Conservation (phyloP, 1,140 invertebrate species). For the Gonatopus flavifemur region DNA sequence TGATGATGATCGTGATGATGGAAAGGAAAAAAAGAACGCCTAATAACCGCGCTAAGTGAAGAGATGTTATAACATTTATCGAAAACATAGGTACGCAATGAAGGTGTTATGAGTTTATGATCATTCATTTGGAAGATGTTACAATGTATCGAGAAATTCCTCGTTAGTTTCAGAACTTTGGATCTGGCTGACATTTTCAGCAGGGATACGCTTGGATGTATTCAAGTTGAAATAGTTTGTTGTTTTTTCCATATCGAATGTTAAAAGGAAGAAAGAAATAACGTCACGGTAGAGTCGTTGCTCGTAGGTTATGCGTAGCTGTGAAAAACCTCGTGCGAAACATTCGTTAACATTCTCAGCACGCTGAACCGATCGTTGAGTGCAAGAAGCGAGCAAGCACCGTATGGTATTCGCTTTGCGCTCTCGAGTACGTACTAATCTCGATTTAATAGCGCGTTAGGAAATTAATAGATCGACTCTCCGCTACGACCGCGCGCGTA, state of each 20-base stretch:
- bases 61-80: no score
- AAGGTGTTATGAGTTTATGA: no score
- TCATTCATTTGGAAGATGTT: no score
- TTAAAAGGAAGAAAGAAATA: constrained; percentile 1
- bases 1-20: no score
- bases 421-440: constrained; percentile 11
- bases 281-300: background rate
- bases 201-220: background rate
- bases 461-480: constrained; percentile 31
- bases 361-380: constrained; percentile 30
- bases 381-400: constrained; percentile 21
- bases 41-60: no score
- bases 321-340: constrained; percentile 37
- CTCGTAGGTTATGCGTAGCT: constrained; percentile 34
- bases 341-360: constrained; percentile 49
- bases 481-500: background rate
- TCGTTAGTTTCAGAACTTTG: background rate
- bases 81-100: no score
- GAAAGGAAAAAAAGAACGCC: no score
- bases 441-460: constrained; percentile 20
- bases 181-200: constrained; percentile 4
- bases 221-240: background rate
- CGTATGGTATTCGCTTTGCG: constrained; percentile 11
- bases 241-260: background rate
- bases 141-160: background rate